phyloP scores from a whole-genome alignment of 2,888 invertebrate genomes.

The Lithophane ornitopus region DNA sequence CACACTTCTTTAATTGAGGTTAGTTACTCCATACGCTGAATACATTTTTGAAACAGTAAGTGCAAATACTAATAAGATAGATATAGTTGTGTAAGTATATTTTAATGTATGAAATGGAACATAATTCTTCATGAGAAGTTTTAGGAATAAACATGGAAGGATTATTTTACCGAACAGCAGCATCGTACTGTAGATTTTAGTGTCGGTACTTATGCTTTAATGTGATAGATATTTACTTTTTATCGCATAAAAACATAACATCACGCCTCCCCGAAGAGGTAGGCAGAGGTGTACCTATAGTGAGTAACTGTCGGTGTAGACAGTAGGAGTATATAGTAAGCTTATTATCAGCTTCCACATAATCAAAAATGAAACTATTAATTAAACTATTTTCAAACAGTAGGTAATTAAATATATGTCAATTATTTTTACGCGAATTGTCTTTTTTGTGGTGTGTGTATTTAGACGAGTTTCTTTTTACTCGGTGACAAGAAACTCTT shows the following conservation, averaged over 20 bases:
- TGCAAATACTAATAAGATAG: conserved; percentile 36
- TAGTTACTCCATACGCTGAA: conserved; percentile 52
- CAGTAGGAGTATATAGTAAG: too few species aligned
- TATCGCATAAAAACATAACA: too few species aligned
- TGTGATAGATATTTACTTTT: neutral
- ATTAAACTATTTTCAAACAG: neutral
- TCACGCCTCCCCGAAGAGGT: too few species aligned
- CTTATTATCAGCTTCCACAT: neutral
- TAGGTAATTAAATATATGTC: neutral
- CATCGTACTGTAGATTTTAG: too few species aligned
- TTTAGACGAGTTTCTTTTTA: neutral
- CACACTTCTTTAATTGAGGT: conserved; percentile 65
- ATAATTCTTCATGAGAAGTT: neutral
- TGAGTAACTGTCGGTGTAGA: too few species aligned
- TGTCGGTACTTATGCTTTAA: neutral
- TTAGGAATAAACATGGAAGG: neutral
- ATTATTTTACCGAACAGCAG: too few species aligned
- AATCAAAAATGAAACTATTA: neutral
- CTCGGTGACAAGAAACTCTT: neutral
- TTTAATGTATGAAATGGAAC: conserved; percentile 34
- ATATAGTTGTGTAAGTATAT: neutral
- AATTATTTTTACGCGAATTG: neutral
- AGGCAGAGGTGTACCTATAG: too few species aligned
- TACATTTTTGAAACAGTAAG: conserved; percentile 38
- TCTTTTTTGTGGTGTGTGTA: neutral